Percentiles rank a stretch among this genome's conserved stretches.
Conservation (phyloP, 2,888 invertebrate species). For the Ophioninae sp. region DNA sequence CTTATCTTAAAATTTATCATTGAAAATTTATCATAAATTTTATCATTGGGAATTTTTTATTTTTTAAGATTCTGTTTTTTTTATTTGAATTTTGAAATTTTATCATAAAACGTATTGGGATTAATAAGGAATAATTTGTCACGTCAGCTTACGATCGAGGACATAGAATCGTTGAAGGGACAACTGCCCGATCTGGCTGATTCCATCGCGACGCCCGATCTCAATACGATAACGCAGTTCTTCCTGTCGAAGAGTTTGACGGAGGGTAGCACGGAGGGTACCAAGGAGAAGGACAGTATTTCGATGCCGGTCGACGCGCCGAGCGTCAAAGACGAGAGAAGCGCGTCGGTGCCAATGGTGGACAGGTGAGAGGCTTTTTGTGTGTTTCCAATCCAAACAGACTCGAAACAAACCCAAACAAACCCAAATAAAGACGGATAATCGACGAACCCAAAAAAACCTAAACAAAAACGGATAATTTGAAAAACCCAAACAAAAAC, state of each 20-base stretch:
- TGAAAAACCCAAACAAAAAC: too few species aligned
- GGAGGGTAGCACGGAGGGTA: conserved; percentile 71
- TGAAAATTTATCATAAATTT: too few species aligned
- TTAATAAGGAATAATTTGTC: neutral
- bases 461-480: too few species aligned
- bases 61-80: neutral
- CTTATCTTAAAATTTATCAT: too few species aligned
- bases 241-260: conserved; percentile 83
- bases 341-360: conserved; percentile 68
- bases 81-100: neutral
- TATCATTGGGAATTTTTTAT: too few species aligned
- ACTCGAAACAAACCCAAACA: conserved; percentile 1
- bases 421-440: too few species aligned
- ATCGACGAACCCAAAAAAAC: too few species aligned
- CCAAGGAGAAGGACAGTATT: conserved; percentile 73
- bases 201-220: conserved; percentile 86
- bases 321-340: conserved; percentile 68
- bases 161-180: conserved; percentile 85
- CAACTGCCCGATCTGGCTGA: conserved; percentile 87
- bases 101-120: neutral
- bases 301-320: conserved; percentile 72
- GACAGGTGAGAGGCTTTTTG: conserved; percentile 73
- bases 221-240: conserved; percentile 87
- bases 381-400: too few species aligned
- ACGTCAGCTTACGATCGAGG: conserved; percentile 79